Conservation (phyloP, 2,113 vertebrate species). For the Erpornis zantholeuca region DNA sequence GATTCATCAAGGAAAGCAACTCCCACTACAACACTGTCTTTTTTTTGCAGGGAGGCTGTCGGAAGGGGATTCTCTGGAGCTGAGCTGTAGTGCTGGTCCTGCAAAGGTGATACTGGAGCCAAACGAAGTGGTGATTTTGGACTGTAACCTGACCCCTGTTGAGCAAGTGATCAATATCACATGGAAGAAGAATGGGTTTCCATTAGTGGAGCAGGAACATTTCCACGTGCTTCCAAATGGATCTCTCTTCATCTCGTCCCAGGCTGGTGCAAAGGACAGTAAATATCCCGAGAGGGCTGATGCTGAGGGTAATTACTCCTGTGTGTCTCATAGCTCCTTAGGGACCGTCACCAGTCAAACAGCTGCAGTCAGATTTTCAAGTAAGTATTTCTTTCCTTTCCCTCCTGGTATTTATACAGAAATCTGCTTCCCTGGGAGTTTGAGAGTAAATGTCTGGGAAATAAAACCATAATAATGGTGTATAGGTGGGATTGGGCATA, state of each 20-base stretch:
- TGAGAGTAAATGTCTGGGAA: background rate
- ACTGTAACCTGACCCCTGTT: conserved; percentile 79
- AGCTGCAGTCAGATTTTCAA: conserved; percentile 80
- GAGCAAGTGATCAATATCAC: conserved; percentile 81
- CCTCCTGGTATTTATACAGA: background rate
- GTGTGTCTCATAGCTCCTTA: conserved; percentile 77
- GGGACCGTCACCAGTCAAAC: conserved; percentile 89
- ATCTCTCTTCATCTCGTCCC: conserved; percentile 79
- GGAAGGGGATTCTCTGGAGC: conserved; percentile 77
- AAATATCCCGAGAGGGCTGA: background rate
- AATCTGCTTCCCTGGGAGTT: background rate
- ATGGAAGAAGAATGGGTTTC: conserved; percentile 85
- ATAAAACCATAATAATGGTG: background rate
- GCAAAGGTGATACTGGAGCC: conserved; percentile 84
- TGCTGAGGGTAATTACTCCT: conserved; percentile 88
- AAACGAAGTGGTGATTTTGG: conserved; percentile 77
- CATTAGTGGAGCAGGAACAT: conserved; percentile 68
- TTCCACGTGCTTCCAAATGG: conserved; percentile 81
- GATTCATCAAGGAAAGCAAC: background rate
- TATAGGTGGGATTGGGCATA: background rate
- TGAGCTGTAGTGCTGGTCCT: conserved; percentile 88
- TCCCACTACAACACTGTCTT: background rate
- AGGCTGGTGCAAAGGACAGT: conserved; percentile 25
- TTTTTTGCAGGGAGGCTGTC: conserved; percentile 75
- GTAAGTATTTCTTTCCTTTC: conserved; percentile 73